Evolutionary conservation across 1,140 invertebrate genomes (phyloP).

Genomic region (Saccostrea cuccullata): DNA sequence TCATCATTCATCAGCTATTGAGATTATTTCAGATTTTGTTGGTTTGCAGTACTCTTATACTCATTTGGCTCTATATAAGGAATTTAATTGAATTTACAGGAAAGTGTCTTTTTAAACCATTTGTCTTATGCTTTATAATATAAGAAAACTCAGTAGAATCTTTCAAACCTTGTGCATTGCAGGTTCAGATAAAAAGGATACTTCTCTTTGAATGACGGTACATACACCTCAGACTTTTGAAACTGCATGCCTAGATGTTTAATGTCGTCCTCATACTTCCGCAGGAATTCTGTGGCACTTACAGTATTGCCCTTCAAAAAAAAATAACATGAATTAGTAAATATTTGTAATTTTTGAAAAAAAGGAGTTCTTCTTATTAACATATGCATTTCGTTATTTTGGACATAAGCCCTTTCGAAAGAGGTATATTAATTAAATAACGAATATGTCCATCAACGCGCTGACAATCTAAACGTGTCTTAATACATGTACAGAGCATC

Average conservation of each 20-base stretch:
- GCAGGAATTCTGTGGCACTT: not conserved
- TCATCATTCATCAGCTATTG: no score
- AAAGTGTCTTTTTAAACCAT: not conserved
- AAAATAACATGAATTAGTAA: not conserved
- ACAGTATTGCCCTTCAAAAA: not conserved
- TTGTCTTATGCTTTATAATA: not conserved
- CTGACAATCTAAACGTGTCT: not conserved
- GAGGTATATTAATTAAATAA: not conserved
- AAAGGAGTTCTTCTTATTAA: not conserved
- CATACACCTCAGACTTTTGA: not conserved
- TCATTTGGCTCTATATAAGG: not conserved
- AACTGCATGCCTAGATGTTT: not conserved
- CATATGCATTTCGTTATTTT: not conserved
- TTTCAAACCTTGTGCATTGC: not conserved
- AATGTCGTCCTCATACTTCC: not conserved
- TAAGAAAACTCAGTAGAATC: not conserved
- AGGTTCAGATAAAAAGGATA: not conserved
- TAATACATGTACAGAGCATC: no score
- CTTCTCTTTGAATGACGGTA: not conserved
- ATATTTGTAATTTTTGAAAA: not conserved
- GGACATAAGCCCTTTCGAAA: not conserved
- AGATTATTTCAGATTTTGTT: not conserved
- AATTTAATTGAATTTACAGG: not conserved
- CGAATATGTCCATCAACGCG: not conserved
- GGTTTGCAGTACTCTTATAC: no score